Percentiles rank a stretch among this genome's conserved stretches.
These are phyloP conservation scores for Hesperophylax magnus DNA, from an alignment of 1,140 invertebrate species.

Conservation along the genomic window DNA sequence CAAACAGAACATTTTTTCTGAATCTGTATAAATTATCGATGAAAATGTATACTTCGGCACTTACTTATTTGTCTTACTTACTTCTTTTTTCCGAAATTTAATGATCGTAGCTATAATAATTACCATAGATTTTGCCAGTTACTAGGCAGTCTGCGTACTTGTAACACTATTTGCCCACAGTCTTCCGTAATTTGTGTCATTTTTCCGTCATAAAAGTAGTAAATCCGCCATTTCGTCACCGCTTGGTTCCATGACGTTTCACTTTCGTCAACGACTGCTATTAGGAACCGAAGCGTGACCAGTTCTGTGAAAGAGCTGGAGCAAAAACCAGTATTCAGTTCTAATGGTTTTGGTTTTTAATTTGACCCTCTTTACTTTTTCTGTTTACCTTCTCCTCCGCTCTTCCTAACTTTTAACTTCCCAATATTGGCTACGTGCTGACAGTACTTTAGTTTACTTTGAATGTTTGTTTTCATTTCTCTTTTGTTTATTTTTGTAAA, in stretches of 20 bases:
- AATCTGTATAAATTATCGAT: too few relatives aligned
- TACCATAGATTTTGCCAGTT: neutral
- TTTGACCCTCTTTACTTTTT: neutral
- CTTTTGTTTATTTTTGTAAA: neutral
- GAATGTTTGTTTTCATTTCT: neutral
- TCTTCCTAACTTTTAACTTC: neutral
- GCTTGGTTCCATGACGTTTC: slow-evolving; percentile 34
- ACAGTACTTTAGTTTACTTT: neutral
- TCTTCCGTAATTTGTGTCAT: slow-evolving; percentile 33
- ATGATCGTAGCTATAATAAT: too few relatives aligned
- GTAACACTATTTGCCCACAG: neutral
- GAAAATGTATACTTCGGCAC: too few relatives aligned
- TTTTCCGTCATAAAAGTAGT: slow-evolving; percentile 14
- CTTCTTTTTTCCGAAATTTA: too few relatives aligned
- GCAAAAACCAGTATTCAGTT: slow-evolving; percentile 9
- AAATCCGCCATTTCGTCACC: slow-evolving; percentile 27
- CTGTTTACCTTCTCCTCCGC: neutral
- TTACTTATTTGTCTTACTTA: too few relatives aligned
- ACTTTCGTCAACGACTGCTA: slow-evolving; percentile 46
- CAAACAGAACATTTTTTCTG: too few relatives aligned
- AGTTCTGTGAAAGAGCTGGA: slow-evolving; percentile 5
- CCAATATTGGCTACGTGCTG: neutral
- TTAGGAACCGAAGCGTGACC: slow-evolving; percentile 43
- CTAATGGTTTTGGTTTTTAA: slow-evolving; percentile 14
- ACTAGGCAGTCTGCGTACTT: neutral